Base-by-base conservation (phyloP, 2,797 vertebrate genomes). In the Gallinago solitaria region DNA sequence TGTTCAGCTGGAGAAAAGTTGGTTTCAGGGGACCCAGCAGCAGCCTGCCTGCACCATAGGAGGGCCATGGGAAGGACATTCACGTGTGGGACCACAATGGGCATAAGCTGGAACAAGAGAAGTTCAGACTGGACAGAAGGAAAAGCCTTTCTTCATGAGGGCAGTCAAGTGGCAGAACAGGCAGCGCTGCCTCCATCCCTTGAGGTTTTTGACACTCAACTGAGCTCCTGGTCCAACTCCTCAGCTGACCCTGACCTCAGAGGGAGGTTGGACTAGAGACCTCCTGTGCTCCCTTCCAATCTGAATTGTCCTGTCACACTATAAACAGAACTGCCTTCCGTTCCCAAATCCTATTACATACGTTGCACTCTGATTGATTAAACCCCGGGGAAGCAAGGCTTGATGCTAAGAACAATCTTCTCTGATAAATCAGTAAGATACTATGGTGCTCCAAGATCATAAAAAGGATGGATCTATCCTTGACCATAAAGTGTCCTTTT, bases 41-140 rank as follows among this genome's bases (percentile, higher is more conserved):
- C 21, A 43, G 67, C 48, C 47, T 75, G 53, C 9, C 41, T 24
- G 47, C 33, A 74, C 8, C 37, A 11, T 2, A n/a, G 20, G 69
- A 87, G 16, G 16, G 5, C 9, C 24, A 11, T 5, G 11, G 24
- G 32, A n/a, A 54, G 28, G 56, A 59, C 27, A 73, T 33, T 5
- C 33, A n/a, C 5, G 0, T 16, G 25, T 70, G 61, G 43, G n/a
- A 47, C 0, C 3, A 23, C 27, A 59, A 3, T 0, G 6, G n/a
- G 25, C 3, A 7, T 14, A 11, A 69, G 5, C 16, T 69, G 60
- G 19, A 84, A 37, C 17, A 57, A 33, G 25, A 43, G 43, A 68
- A 47, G 51, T 39, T 85, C 37, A 39, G 37, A 32, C 4, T 10
- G 6, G 12, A n/a, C 15, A 3, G 5, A 43, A 69, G 19, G 51